Evolutionary conservation across 2,888 invertebrate genomes (phyloP).

Genomic region (Strigamia crassipes): DNA sequence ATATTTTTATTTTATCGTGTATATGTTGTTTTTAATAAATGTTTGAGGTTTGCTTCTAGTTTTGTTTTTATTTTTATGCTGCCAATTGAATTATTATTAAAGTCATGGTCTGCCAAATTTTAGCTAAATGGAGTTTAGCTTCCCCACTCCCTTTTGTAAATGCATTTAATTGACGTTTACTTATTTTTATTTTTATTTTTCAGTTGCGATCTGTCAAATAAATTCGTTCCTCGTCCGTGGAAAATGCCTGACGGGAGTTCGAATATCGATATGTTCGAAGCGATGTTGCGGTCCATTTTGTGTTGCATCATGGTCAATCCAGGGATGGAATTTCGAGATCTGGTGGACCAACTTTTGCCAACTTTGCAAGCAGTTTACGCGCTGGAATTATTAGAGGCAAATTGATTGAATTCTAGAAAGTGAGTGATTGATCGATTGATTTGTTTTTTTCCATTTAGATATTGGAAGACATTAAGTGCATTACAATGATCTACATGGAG

Average conservation of each 20-base stretch:
- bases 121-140: too few species aligned
- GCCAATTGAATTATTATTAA: not conserved
- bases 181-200: not conserved
- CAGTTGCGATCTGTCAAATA: slow-evolving; percentile 52
- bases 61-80: not conserved
- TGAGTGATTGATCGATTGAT: not conserved
- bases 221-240: slow-evolving; percentile 68
- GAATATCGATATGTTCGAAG: slow-evolving; percentile 70
- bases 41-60: not conserved
- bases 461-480: not conserved
- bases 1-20: not conserved
- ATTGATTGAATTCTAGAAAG: slow-evolving; percentile 45
- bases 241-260: slow-evolving; percentile 73
- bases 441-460: not conserved
- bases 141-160: too few species aligned
- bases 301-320: slow-evolving; percentile 69
- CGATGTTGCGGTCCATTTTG: slow-evolving; percentile 71
- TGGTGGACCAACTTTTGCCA: slow-evolving; percentile 68
- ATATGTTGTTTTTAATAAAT: not conserved
- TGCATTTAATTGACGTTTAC: too few species aligned
- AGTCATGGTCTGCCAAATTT: too few species aligned
- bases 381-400: slow-evolving; percentile 68
- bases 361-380: slow-evolving; percentile 71
- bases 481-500: not conserved
- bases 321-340: slow-evolving; percentile 63